phyloP scores from a whole-genome alignment of 2,113 vertebrate genomes.

The human (Homo sapiens) region GRCh38 chr1:192521501-192522000 shows the following conservation, averaged over 20 bases:
- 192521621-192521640: not conserved
- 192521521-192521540: not conserved
- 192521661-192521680: not conserved
- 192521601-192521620: not conserved
- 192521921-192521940: not conserved
- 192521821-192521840: not conserved
- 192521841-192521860: not conserved
- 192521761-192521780: not conserved
- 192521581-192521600: not conserved
- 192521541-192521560: not conserved
- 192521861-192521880: not conserved
- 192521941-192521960: rapidly evolving
- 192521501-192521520: not conserved
- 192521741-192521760: not conserved
- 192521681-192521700: not conserved
- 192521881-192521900: conserved; percentile 1
- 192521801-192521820: not conserved
- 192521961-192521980: not conserved
- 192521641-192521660: not conserved
- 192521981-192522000: not conserved
- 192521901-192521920: not conserved
- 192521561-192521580: not conserved
- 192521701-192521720: not conserved
- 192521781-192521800: not conserved
- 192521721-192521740: not conserved